phyloP scores from a whole-genome alignment of 2,888 invertebrate genomes.

The Cheilosia soror region DNA sequence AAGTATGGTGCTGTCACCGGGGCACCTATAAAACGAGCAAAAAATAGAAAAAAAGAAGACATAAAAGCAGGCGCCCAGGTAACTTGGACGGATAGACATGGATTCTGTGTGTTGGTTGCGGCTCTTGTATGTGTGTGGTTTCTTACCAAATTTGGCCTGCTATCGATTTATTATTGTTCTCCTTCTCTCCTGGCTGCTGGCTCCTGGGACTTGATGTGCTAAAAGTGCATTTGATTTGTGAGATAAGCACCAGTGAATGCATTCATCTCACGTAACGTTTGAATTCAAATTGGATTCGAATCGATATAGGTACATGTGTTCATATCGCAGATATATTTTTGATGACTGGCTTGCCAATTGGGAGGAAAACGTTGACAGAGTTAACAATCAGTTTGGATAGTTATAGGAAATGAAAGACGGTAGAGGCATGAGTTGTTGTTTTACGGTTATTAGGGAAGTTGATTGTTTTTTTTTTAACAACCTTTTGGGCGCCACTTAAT shows the following conservation, averaged over 20 bases:
- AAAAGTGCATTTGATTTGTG: constrained; percentile 26
- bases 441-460: no score
- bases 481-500: no score
- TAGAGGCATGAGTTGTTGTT: no score
- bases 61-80: constrained; percentile 69
- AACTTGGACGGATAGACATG: constrained; percentile 43
- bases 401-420: no score
- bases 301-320: neutral
- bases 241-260: constrained; percentile 15
- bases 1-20: constrained; percentile 71
- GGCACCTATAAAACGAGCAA: constrained; percentile 54
- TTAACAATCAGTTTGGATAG: neutral
- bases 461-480: no score
- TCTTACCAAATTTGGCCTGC: constrained; percentile 61
- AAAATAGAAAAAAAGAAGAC: constrained; percentile 29
- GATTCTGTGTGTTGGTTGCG: neutral
- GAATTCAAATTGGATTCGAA: constrained; percentile 54
- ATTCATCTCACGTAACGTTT: constrained; percentile 57
- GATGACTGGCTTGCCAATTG: constrained; percentile 45
- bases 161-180: constrained; percentile 55
- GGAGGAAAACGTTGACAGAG: constrained; percentile 21
- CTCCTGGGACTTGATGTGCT: constrained; percentile 23
- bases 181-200: constrained; percentile 11
- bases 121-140: constrained; percentile 5
- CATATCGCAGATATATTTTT: constrained; percentile 27